Base-by-base conservation (phyloP, 2,113 vertebrate species). In the Boulengeromyrus knoepffleri region DNA sequence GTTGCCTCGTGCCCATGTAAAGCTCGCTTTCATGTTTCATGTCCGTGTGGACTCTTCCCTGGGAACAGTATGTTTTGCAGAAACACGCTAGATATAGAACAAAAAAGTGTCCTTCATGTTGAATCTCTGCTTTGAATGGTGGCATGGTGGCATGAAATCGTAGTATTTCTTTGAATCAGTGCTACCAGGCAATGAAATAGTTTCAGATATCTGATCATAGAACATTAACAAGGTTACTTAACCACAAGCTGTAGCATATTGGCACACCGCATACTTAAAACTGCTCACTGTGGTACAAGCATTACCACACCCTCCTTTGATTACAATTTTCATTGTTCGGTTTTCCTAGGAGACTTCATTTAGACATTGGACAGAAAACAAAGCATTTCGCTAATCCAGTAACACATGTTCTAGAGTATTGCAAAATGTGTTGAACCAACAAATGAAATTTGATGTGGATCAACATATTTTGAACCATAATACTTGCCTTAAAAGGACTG, bases 21-120 rank as follows among this genome's bases (percentile, higher is more conserved):
- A 93, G 91, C 90, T 88, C 85, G 92, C 93, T 93, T 92, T 94
- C 93, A 93, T 89, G 90, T 94, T 94, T 92, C 92, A 92, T 96
- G 96, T 95, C 93, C 94, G 88, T 97, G 97, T 95, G 96, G 2
- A 95, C 91, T 93, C 94, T 94, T 96, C 92, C 49, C 96, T 88
- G 95, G 94, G 92, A 94, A 96, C 96, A 96, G 97, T 98, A 98
- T 94, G 97, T 98, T 90, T 93, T 92, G 88, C 88, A 58, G 8
- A 90, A 90, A 92, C 91, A 87, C 91, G 84, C 90, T 96, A 96
- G 96, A 93, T 62, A 15, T 96, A 94, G 95, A 95, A 91, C 88
- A 31, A 91, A 85, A 87, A 36, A n/a, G 91, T 89, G 90, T 15
- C 53, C n/a, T 56, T 70, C 27, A 86, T 3, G 45, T 42, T 62